Base-by-base conservation (phyloP, 2,888 invertebrate species). In the Palloptera scutellata region DNA sequence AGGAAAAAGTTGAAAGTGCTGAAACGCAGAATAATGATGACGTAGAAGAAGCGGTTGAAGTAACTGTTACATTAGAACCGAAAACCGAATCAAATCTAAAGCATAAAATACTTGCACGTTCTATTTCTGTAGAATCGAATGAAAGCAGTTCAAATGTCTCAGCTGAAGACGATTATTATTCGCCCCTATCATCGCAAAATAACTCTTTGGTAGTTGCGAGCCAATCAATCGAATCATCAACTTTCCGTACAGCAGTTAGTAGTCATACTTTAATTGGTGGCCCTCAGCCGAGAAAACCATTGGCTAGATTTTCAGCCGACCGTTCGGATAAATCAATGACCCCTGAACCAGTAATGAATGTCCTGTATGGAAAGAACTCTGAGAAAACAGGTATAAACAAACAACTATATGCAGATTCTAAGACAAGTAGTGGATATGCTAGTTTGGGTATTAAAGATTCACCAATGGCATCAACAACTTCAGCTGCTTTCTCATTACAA, bases 231-330 rank as follows among this genome's bases (percentile, higher is more conserved):
- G 19, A 48, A 51, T 52, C 30, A 40, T 41, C 57, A 30, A 17
- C 41, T 9, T 15, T 54, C 53, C 42, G 42, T 19, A 15, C 67
- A 19, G 40, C 20, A 13, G 30, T 30, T 41, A 20, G 59, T 1
- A 53, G 41, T n/a, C 9, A 42, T 11, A 43, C 54, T 41, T 43
- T n/a, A 9, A 15, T 69, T 13, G 66, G 65, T 55, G 79, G 81
- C 0, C 81, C 81, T 4, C 75, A 77, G 62, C 74, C 75, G 3
- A 74, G 80, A 12, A 72, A 70, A 55, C 76, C 81, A 0, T 19
- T 81, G 10, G 42, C 68, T 1, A 67, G 73, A 42, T 63, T 70
- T 4, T 73, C 73, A 8, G 72, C 60, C 1, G 74, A 75, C 55
- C 65, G 72, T 20, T 68, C 62, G n/a, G 69, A 73, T 45, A 72